phyloP scores from a whole-genome alignment of 2,888 invertebrate genomes.

The Hipparchia sbordonii region DNA sequence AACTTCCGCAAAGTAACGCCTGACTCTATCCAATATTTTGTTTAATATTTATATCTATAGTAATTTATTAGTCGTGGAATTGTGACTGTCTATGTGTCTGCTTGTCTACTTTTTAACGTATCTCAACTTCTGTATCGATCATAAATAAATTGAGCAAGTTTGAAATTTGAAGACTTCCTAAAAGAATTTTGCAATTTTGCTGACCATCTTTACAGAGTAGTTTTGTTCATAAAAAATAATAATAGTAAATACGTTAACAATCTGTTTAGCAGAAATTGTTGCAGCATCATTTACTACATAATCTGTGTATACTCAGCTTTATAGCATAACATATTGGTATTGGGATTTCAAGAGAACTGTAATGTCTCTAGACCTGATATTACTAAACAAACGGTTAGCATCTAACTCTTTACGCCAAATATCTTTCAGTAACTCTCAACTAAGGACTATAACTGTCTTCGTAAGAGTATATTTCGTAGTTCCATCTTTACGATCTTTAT shows the following conservation, averaged over 20 bases:
- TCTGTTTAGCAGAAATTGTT: background rate
- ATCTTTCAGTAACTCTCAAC: constrained; percentile 34
- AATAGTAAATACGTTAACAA: background rate
- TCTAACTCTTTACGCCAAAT: constrained; percentile 34
- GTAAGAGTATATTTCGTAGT: constrained; percentile 27
- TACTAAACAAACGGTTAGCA: constrained; percentile 28
- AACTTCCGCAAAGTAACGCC: too few species aligned
- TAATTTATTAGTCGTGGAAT: too few species aligned
- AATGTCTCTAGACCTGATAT: constrained; percentile 23
- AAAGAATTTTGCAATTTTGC: background rate
- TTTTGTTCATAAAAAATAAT: background rate
- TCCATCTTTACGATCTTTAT: constrained; percentile 22
- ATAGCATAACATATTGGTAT: background rate
- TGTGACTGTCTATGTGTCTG: too few species aligned
- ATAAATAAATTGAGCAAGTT: background rate
- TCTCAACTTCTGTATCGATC: too few species aligned
- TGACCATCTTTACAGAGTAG: background rate
- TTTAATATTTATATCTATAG: too few species aligned
- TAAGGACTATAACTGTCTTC: constrained; percentile 36
- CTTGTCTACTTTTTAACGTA: too few species aligned
- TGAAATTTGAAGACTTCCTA: background rate
- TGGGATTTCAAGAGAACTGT: background rate
- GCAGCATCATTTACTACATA: background rate
- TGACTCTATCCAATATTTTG: too few species aligned
- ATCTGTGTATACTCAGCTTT: background rate